Evolutionary conservation across 2,888 invertebrate genomes (phyloP).

Genomic region (Synergus umbraculus): DNA sequence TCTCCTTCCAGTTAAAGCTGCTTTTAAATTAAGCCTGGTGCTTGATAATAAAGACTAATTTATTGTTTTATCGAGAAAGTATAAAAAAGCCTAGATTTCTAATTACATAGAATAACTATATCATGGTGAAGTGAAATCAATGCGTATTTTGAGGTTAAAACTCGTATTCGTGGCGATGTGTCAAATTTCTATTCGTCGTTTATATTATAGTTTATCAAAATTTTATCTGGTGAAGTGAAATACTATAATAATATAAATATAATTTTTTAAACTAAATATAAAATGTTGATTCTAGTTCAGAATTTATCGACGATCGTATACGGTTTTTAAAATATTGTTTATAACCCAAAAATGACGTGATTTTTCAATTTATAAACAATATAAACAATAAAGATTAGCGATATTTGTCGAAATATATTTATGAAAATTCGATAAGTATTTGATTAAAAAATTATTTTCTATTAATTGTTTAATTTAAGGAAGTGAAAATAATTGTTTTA

Average conservation of each 20-base stretch:
- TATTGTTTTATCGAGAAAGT: not conserved
- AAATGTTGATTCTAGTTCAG: not conserved
- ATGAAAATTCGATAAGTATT: not conserved
- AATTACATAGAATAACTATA: no score
- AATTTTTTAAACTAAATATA: not conserved
- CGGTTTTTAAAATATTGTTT: not conserved
- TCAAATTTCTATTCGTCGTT: slow-evolving; percentile 17
- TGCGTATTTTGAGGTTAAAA: slow-evolving; percentile 36
- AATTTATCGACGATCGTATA: not conserved
- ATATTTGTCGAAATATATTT: not conserved
- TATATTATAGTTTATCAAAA: not conserved
- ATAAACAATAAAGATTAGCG: not conserved
- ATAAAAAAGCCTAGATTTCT: no score
- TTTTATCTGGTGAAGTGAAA: not conserved
- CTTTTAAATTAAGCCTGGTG: not conserved
- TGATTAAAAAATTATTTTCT: not conserved
- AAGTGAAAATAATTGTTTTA: slow-evolving; percentile 39
- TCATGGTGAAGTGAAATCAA: not conserved
- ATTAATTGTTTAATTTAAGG: not conserved
- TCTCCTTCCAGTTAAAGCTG: not conserved
- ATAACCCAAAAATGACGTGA: not conserved
- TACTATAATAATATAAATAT: not conserved
- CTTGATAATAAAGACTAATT: not conserved
- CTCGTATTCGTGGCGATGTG: slow-evolving; percentile 19
- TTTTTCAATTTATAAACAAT: not conserved